These are phyloP conservation scores for Dicaeum eximium DNA, from an alignment of 2,113 vertebrate species.

Conservation along the genomic window DNA sequence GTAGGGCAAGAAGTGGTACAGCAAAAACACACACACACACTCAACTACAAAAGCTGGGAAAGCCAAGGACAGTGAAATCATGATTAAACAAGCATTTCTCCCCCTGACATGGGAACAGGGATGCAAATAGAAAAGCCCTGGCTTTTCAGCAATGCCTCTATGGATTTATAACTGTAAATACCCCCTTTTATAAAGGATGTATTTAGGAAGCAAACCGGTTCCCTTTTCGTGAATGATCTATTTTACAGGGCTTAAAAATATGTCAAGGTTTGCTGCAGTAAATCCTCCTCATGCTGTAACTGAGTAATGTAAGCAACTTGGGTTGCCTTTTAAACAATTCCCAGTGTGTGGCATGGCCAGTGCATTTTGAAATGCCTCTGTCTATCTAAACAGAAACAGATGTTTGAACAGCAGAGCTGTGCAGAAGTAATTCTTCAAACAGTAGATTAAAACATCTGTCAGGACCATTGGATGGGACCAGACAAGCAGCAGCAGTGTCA, in stretches of 20 bases:
- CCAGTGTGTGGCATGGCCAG: conserved; percentile 69
- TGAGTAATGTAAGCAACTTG: conserved; percentile 65
- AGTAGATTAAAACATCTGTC: conserved; percentile 80
- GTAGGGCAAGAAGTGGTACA: conserved; percentile 10
- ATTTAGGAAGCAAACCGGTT: conserved; percentile 48
- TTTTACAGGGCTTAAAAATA: conserved; percentile 64
- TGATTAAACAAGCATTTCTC: neutral
- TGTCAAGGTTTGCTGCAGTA: conserved; percentile 59
- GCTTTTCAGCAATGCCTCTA: conserved; percentile 3
- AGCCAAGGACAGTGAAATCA: neutral
- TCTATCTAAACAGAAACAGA: conserved; percentile 79
- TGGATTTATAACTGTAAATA: conserved; percentile 19
- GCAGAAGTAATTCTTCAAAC: conserved; percentile 72
- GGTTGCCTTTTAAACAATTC: conserved; percentile 66
- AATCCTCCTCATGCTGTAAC: conserved; percentile 57
- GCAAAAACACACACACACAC: conserved; percentile 5
- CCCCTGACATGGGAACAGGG: neutral
- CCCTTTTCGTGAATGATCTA: conserved; percentile 44
- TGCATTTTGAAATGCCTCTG: conserved; percentile 65
- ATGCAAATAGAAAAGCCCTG: neutral
- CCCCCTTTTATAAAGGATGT: neutral
- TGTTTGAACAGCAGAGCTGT: conserved; percentile 63
- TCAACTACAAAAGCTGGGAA: neutral
- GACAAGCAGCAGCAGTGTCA: conserved; percentile 44
- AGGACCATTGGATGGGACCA: conserved; percentile 45